Evolutionary conservation across 1,140 invertebrate genomes (phyloP).

Genomic region (Saccostrea echinata): DNA sequence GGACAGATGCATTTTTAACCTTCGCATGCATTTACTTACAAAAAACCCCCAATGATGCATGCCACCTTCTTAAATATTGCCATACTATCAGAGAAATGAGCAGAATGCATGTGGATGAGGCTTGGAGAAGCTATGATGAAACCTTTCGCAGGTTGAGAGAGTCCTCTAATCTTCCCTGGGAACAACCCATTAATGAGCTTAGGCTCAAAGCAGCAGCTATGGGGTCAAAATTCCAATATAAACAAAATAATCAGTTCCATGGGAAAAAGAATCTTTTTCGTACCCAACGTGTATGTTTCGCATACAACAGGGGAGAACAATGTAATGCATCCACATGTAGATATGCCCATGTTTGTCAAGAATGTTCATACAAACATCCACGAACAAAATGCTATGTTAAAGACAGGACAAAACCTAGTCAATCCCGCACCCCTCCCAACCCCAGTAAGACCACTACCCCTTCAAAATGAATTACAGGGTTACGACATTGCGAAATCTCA

Average conservation of each 20-base stretch:
- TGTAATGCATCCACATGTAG: neutral
- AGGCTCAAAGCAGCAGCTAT: neutral
- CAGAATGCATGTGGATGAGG: neutral
- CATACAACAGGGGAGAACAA: no score
- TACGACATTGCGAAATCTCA: no score
- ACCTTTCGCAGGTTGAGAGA: neutral
- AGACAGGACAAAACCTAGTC: no score
- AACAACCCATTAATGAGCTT: neutral
- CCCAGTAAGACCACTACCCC: no score
- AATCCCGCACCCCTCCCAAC: neutral
- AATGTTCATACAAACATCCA: neutral
- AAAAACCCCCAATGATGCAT: neutral
- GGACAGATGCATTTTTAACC: no score
- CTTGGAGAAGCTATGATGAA: conserved; percentile 26
- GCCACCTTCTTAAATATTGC: neutral
- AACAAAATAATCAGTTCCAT: no score
- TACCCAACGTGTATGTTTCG: neutral
- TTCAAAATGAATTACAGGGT: no score
- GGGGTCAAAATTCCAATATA: neutral
- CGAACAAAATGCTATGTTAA: neutral
- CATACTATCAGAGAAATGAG: neutral
- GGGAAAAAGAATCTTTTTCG: no score
- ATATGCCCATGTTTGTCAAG: conserved; percentile 26
- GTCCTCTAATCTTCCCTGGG: neutral
- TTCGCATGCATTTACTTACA: no score